Conservation (phyloP, 2,797 vertebrate genomes). For the Simalia tracyae region DNA sequence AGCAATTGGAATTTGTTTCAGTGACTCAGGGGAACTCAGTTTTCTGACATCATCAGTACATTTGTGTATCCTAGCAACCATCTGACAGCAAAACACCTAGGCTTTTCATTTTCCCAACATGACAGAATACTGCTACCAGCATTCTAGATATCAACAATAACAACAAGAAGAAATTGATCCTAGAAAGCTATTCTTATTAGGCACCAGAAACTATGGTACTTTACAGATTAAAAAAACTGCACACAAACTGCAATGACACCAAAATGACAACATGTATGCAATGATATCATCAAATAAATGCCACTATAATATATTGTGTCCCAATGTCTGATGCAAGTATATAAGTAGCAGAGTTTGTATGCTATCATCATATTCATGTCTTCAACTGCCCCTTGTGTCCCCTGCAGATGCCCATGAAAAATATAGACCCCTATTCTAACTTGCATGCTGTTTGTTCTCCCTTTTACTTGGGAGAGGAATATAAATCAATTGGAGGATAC, state of each 20-base stretch:
- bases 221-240: background rate
- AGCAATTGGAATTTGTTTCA: conserved; percentile 9
- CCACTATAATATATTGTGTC: background rate
- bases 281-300: background rate
- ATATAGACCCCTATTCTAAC: background rate
- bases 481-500: background rate
- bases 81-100: conserved; percentile 19
- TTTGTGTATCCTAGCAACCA: conserved; percentile 36
- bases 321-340: background rate
- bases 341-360: background rate
- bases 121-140: background rate
- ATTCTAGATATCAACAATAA: background rate
- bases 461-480: background rate
- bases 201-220: background rate
- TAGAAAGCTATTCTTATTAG: background rate
- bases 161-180: background rate
- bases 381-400: background rate
- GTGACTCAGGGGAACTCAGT: conserved; percentile 25
- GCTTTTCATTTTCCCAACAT: conserved; percentile 6
- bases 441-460: background rate
- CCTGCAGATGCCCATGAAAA: background rate
- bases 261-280: background rate
- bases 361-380: background rate
- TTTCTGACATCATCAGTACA: conserved; percentile 31
- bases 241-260: background rate